Base-by-base conservation (phyloP, 2,113 vertebrate genomes). In the Struthio camelus region DNA sequence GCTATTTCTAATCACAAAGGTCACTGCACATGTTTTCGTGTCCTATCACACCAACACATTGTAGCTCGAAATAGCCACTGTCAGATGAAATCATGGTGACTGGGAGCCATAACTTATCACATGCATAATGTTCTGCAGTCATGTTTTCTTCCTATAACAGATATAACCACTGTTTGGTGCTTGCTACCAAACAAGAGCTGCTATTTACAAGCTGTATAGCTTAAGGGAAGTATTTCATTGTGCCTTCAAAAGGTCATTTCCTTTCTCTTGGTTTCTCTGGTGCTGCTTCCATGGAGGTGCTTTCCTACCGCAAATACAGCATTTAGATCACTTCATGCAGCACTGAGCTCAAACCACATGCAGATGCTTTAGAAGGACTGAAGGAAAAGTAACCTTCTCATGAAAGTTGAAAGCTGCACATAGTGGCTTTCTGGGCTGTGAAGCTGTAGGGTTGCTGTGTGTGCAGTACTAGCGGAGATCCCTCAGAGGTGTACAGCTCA, bases 391-490 rank as follows among this genome's bases (percentile, higher is more conserved):
- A 1, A 11, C 34, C 30, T 23, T 5, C 56, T 23, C 16, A 0
- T 25, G 2, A 5, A 14, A 72, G 36, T 78, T 6, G 23, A 38
- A 54, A 54, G 5, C n/a, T 1, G 54, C 44, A 20, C 2, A 10
- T 24, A 18, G 28, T 11, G 12, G 20, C 72, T 25, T 32, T 42
- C 54, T 28, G 3, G 28, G 38, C 20, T 27, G 6, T 1, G 3
- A 61, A 54, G 50, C 44, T 38, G n/a, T 48, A 4, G 62, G 27
- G 48, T 6, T 18, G 24, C n/a, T 34, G 18, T 10, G 36, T 20
- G 27, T 3, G n/a, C 13, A 1, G 6, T 20, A 24, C 27, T 24
- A 14, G 56, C 28, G 5, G 40, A 20, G 0, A 0, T 27, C 18
- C 27, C 28, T 48, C 12, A 1, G 61, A 24, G 36, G 16, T 9